Conservation (phyloP, 2,113 vertebrate genomes). For the Phylloscopus trochilus region DNA sequence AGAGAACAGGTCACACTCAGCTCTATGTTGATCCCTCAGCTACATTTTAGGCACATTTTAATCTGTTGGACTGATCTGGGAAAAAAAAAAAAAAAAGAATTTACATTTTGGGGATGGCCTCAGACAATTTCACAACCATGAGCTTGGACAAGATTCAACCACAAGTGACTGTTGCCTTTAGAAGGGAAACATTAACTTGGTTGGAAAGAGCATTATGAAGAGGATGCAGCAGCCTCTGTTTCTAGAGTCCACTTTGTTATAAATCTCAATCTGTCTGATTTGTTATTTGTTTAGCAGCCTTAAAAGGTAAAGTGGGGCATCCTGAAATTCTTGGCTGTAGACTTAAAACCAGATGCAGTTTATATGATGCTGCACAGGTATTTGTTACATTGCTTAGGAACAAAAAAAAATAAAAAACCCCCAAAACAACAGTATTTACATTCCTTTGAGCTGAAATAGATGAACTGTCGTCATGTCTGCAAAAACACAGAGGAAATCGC, state of each 20-base stretch:
- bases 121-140: not conserved
- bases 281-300: conserved; percentile 27
- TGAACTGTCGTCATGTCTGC: not conserved
- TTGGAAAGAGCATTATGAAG: not conserved
- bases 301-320: not conserved
- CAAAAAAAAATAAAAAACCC: not conserved
- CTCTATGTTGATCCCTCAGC: not conserved
- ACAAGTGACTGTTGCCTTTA: not conserved
- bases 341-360: not conserved
- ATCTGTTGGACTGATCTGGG: not conserved
- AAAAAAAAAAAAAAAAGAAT: not conserved
- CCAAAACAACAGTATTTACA: conserved; percentile 2
- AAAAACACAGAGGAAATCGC: conserved; percentile 23
- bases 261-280: not conserved
- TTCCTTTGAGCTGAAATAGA: conserved; percentile 10
- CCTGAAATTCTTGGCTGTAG: not conserved
- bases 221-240: not conserved
- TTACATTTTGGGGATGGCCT: not conserved
- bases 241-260: not conserved
- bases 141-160: conserved; percentile 13
- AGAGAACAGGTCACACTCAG: not conserved
- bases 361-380: not conserved
- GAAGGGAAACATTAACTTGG: conserved; percentile 14
- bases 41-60: conserved; percentile 15
- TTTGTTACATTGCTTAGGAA: not conserved